Evolutionary conservation across 2,113 vertebrate genomes (phyloP).

Genomic region (Mionectes macconnelli): DNA sequence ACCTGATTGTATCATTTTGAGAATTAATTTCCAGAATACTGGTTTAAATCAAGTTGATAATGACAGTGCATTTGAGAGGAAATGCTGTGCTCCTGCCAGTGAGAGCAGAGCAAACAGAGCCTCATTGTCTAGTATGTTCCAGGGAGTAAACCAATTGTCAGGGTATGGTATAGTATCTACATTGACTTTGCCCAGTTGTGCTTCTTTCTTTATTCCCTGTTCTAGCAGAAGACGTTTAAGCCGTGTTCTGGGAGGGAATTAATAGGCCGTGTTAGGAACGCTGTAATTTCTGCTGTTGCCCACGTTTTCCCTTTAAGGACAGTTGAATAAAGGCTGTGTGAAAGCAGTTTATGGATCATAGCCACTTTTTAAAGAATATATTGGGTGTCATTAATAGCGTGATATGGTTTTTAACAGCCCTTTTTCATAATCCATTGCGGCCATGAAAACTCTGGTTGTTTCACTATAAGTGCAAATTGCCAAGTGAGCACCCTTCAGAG

Average conservation of each 20-base stretch:
- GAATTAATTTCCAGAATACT: not conserved
- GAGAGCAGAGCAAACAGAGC: not conserved
- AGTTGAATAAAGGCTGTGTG: not conserved
- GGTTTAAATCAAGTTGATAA: not conserved
- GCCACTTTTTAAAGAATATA: not conserved
- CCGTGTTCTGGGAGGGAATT: not conserved
- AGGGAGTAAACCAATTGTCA: not conserved
- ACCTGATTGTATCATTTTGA: not conserved
- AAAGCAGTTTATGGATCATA: not conserved
- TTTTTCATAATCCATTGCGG: not conserved
- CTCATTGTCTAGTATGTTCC: constrained; percentile 13
- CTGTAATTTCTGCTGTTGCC: not conserved
- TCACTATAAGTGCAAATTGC: not conserved
- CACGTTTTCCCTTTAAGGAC: not conserved
- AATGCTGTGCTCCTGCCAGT: not conserved
- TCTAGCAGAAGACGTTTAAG: not conserved
- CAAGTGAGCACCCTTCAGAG: not conserved
- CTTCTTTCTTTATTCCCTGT: not conserved
- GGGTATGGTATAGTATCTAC: not conserved
- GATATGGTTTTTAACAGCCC: not conserved
- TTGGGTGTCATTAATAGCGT: not conserved
- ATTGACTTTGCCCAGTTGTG: not conserved
- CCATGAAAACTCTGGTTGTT: not conserved
- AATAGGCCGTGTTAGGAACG: not conserved
- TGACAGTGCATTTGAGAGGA: constrained; percentile 15